Percentiles rank a stretch among this genome's conserved stretches.
Evolutionary conservation across 2,888 invertebrate genomes (phyloP).

Genomic region (Epinotia brunnichana): DNA sequence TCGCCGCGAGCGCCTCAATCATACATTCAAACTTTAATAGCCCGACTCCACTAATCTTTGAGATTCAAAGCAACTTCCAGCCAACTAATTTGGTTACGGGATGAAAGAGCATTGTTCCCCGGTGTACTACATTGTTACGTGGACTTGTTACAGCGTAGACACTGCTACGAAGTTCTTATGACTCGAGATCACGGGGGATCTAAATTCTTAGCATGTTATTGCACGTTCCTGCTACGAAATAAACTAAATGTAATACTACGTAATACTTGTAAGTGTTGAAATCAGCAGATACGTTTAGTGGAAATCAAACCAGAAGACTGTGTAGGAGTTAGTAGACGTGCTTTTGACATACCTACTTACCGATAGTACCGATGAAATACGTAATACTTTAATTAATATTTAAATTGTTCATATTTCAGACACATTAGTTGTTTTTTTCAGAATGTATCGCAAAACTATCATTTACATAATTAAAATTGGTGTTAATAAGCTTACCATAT

Average conservation of each 20-base stretch:
- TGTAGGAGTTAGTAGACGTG: not conserved
- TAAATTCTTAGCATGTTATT: slow-evolving; percentile 19
- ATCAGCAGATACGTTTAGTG: not conserved
- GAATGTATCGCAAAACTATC: too few relatives aligned
- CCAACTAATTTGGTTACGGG: slow-evolving; percentile 28
- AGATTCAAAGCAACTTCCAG: slow-evolving; percentile 18
- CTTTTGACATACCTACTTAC: not conserved
- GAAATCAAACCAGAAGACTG: not conserved
- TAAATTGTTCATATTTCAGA: too few relatives aligned
- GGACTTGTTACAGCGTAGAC: slow-evolving; percentile 1
- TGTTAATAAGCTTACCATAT: not conserved
- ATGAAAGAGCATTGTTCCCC: slow-evolving; percentile 15
- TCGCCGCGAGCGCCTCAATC: slow-evolving; percentile 19
- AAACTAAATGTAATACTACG: not conserved
- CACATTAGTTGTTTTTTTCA: too few relatives aligned
- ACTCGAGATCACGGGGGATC: not conserved
- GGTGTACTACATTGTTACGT: slow-evolving; percentile 16
- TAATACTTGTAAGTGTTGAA: not conserved
- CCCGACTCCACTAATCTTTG: slow-evolving; percentile 22
- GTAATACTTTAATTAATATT: too few relatives aligned
- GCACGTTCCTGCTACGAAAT: not conserved
- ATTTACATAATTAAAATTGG: not conserved
- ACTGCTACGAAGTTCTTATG: slow-evolving; percentile 26
- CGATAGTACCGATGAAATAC: too few relatives aligned
- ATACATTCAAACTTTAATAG: slow-evolving; percentile 21